phyloP scores from a whole-genome alignment of 2,797 vertebrate species.

The Danio albolineatus region DNA sequence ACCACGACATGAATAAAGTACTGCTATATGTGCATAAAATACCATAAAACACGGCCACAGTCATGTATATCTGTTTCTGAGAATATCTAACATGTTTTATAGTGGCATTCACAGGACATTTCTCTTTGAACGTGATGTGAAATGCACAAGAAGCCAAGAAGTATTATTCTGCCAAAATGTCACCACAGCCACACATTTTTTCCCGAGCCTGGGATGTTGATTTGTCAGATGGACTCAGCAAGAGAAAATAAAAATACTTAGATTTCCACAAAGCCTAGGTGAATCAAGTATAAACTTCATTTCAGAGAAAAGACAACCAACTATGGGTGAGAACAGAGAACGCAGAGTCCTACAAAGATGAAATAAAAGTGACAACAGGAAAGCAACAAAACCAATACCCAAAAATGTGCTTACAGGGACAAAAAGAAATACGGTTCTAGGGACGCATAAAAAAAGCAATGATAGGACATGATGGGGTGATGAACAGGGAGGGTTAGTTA shows the following conservation, averaged over 20 bases:
- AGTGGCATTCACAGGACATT: too few relatives aligned
- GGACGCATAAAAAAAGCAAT: constrained; percentile 1
- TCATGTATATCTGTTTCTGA: too few relatives aligned
- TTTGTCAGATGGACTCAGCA: neutral
- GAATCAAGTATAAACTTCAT: constrained; percentile 1
- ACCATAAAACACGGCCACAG: too few relatives aligned
- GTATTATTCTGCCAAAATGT: too few relatives aligned
- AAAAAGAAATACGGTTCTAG: constrained; percentile 1
- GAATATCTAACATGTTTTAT: too few relatives aligned
- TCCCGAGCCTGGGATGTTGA: too few relatives aligned
- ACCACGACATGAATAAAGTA: too few relatives aligned
- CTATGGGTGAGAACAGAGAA: constrained; percentile 42
- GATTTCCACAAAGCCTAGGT: neutral
- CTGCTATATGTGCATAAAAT: too few relatives aligned
- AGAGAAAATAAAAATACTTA: neutral
- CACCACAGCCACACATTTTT: too few relatives aligned
- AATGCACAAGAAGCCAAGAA: too few relatives aligned
- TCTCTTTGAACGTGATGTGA: too few relatives aligned
- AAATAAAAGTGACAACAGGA: constrained; percentile 47
- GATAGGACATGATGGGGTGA: constrained; percentile 8
- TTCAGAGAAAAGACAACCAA: constrained; percentile 8
- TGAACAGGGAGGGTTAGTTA: constrained; percentile 24
- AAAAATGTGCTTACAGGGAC: constrained; percentile 6
- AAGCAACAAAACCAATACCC: constrained; percentile 27
- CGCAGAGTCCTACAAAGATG: constrained; percentile 42